Conservation (phyloP, 2,888 invertebrate genomes). For the Oscheius onirici region DNA sequence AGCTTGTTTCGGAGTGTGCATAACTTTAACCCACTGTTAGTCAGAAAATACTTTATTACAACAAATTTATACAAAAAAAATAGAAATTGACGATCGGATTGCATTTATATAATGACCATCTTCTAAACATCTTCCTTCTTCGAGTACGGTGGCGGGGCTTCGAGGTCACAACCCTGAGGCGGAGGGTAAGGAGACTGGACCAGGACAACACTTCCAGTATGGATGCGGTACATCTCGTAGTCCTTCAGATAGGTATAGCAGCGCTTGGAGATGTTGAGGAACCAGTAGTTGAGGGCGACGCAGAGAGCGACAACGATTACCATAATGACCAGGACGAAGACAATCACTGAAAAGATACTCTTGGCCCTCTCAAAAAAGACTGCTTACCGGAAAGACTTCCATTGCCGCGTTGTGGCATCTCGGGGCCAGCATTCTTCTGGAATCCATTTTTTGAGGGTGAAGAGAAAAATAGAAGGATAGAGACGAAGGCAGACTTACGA, state of each 20-base stretch:
- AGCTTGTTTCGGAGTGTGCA: too few relatives aligned
- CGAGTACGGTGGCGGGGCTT: too few relatives aligned
- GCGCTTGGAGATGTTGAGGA: constrained; percentile 9
- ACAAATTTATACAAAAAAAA: too few relatives aligned
- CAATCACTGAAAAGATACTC: neutral
- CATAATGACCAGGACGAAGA: neutral
- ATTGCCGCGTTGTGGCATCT: neutral
- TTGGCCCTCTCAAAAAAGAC: neutral
- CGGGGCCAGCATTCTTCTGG: too few relatives aligned
- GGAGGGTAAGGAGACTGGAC: neutral
- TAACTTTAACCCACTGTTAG: too few relatives aligned
- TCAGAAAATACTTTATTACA: too few relatives aligned
- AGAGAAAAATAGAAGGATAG: neutral
- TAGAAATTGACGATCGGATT: too few relatives aligned
- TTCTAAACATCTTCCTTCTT: too few relatives aligned
- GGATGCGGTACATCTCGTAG: neutral
- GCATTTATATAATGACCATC: too few relatives aligned
- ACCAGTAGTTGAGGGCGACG: constrained; percentile 4
- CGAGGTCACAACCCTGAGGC: too few relatives aligned
- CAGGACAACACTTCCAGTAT: neutral
- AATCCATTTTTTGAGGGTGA: neutral
- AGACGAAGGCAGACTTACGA: neutral
- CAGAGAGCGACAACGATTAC: neutral
- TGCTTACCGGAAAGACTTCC: too few relatives aligned
- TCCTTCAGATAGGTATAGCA: constrained; percentile 12